Evolutionary conservation across 1,140 invertebrate species (phyloP), one percentile per base, ranked within the genome.

Genomic region (Chironomus striatipennis): DNA sequence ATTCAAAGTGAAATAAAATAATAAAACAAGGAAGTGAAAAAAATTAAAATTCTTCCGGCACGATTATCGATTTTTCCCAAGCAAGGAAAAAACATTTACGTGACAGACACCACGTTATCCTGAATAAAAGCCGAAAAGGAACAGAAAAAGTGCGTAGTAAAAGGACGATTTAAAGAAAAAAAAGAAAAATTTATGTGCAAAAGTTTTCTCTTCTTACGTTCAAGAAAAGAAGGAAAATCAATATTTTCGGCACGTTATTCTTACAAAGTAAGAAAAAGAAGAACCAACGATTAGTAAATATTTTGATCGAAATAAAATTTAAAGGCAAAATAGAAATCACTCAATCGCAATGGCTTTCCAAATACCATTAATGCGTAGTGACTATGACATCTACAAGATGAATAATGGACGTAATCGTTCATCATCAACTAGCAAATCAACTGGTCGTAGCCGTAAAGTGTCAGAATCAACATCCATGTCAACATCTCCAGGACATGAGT

Each of bases 361-460:
- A 89, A 90, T 90, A 87, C 89, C 89, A 34, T 88, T 90, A 76
- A 85, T 90, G 76, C 90, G 89, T 84, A 90, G 90, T 79, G 88
- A 90, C 81, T 90, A 88, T 85, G 87, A 90, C 79, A 90, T 90
- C 81, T 90, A 90, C 83, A 89, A 88, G 80, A 87, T 85, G 43
- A 87, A 87, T 79, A 84, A 87, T 24, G 85, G 83, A 74, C 81
- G 88, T 47, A 82, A 87, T 12, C 85, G 85, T 17, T 88, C 87
- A n/a, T 87, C 88, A 78, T 88, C 87, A 77, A 86, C 86, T 3
- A 86, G 18, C 15, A 15, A 70, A 10, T 7, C 7, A 8, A 70
- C 20, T 70, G 9, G 18, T 1, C 65, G 65, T 87, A 87, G 85
- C 73, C 81, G 87, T 43, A 87, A 88, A 83, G 84, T 87, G 77